Conservation (phyloP, 2,797 vertebrate genomes). For the Danio aesculapii region DNA sequence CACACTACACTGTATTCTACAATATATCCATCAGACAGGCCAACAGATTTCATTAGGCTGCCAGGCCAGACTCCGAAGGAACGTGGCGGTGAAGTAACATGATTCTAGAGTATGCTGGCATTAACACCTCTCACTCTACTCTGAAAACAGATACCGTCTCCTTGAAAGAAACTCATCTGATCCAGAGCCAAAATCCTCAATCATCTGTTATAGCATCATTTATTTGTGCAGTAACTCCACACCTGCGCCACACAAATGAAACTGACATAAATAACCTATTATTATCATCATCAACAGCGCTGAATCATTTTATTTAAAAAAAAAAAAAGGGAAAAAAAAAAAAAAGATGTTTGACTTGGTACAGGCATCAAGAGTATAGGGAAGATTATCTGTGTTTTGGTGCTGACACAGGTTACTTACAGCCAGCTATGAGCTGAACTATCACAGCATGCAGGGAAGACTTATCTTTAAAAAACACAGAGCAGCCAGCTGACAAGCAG, state of each 20-base stretch:
- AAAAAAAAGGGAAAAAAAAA: no score
- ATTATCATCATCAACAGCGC: not conserved
- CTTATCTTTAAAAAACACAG: slow-evolving; percentile 42
- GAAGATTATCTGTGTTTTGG: not conserved
- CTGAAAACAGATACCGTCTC: slow-evolving; percentile 30
- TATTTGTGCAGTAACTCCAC: slow-evolving; percentile 6
- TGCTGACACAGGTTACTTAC: not conserved
- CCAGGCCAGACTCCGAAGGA: slow-evolving; percentile 2
- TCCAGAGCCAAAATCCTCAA: slow-evolving; percentile 21
- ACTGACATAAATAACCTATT: not conserved
- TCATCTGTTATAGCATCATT: slow-evolving; percentile 8
- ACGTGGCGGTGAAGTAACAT: slow-evolving; percentile 25
- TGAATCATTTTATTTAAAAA: not conserved
- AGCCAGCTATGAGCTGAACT: not conserved
- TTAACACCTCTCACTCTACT: slow-evolving; percentile 34
- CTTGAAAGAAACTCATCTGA: slow-evolving; percentile 22
- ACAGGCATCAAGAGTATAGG: not conserved
- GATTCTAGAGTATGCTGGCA: slow-evolving; percentile 41
- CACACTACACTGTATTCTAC: not conserved
- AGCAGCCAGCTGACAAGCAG: slow-evolving; percentile 27
- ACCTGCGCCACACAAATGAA: not conserved
- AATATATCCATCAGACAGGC: not conserved
- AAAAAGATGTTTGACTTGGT: not conserved
- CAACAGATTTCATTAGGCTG: not conserved
- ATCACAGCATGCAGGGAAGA: slow-evolving; percentile 21